Base-by-base conservation (phyloP, 2,113 vertebrate species). In the Hydropotes inermis region DNA sequence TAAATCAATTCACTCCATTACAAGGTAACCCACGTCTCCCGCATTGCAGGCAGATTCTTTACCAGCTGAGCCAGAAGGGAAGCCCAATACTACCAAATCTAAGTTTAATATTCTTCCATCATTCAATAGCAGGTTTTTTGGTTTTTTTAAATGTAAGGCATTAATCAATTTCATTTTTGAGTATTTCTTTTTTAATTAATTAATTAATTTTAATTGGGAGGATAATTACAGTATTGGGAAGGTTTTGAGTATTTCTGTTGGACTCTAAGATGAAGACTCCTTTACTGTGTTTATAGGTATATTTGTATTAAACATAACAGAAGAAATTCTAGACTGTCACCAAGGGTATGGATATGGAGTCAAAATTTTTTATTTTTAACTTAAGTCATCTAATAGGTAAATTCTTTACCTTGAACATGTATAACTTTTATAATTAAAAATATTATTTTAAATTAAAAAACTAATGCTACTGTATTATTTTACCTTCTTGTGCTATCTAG, bases 331-430 rank as follows among this genome's bases (percentile, higher is more conserved):
- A 95, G 23, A 70, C 61, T 55, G 3, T 47, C 54, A 11, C 30
- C 43, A 67, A 83, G 28, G 45, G 4, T 89, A 7, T 70, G 11
- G n/a, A 15, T 39, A 28, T 39, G 88, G 36, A 82, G 76, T 54
- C 17, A 91, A 43, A 93, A 36, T 88, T 70, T 91, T 81, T 87
- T 36, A 83, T 67, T 84, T 93, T 97, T 89, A 87, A 10, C 27
- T 90, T 88, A 79, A 52, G 84, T 84, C 57, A 76, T 52, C 23
- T 64, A 76, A 92, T 30, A 57, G 17, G 30, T 82, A 39, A 16
- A 55, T 64, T 55, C 61, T 95, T 95, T 89, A 95, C 54, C n/a
- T 91, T 70, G n/a, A 87, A 55, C 2, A 21, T 67, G 19, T 64
- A 86, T 89, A 43, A 79, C 1, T 50, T 94, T 54, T 61, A 58